phyloP scores from a whole-genome alignment of 2,797 vertebrate genomes.

The Liparis tanakae region DNA sequence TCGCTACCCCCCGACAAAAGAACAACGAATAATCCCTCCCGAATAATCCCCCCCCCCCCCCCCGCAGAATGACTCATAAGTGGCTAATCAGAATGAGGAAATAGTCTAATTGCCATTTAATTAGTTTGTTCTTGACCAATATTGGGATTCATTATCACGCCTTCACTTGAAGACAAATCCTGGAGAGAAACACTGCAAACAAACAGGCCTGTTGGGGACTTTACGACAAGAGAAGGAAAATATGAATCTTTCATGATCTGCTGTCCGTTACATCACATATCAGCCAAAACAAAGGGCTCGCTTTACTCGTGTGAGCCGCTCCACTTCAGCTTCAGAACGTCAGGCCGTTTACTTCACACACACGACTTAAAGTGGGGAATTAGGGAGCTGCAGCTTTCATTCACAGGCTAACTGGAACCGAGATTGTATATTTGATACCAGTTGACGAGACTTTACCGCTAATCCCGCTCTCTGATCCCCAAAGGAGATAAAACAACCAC shows the following conservation, averaged over 20 bases:
- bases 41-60: constrained; percentile 63
- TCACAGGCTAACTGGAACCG: neutral
- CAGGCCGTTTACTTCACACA: neutral
- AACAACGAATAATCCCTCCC: constrained; percentile 36
- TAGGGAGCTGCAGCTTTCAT: neutral
- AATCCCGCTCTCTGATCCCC: neutral
- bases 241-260: neutral
- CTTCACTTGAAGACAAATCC: neutral
- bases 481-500: neutral
- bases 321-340: too few species aligned
- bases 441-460: neutral
- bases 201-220: neutral
- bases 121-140: neutral
- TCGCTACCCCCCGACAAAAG: neutral
- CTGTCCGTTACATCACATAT: neutral
- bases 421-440: neutral
- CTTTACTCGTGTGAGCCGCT: neutral
- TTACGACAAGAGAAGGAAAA: neutral
- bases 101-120: constrained; percentile 17
- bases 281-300: neutral
- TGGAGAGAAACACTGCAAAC: neutral
- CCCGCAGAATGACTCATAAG: neutral
- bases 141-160: neutral
- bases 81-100: neutral
- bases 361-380: neutral